Base-by-base conservation (phyloP, 2,797 vertebrate genomes). In the Schizothorax lantsangensis region DNA sequence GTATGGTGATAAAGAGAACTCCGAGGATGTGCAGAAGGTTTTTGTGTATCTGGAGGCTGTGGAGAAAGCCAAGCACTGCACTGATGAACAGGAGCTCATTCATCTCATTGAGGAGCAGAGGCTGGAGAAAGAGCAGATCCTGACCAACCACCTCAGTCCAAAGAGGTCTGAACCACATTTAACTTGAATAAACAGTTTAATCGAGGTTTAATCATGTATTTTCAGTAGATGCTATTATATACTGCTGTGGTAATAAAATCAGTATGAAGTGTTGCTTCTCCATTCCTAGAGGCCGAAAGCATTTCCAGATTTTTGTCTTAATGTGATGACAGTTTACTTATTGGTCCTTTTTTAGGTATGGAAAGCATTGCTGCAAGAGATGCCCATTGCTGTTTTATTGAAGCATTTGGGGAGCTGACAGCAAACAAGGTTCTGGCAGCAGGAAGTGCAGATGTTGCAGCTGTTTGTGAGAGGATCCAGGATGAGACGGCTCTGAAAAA, bases 111-210 rank as follows among this genome's bases (percentile, higher is more conserved):
- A 98, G 91, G 97, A 98, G 57, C 96, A 98, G 93, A 94, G 93
- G 84, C 92, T 99, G 85, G 97, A 95, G 88, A 94, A 94, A 90
- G 97, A 98, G 72, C 97, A 99, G 85, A 95, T 99, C 73, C 94
- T 97, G 68, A 97, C 97, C 49, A 95, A 96, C 86, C 97, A 98
- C 89, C 93, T 99, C 30, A 98, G 97, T 98, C 94, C 84, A 98
- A 96, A 94, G 96, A 97, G 95, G 98, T 98, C 52, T 91, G 57
- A 64, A 47, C 79, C 26, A 43, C 38, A 79, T 38, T 79, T 38
- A 0, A 79, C 36, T 78, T 33, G n/a, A 33, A 78, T 23, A 17
- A 40, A 40, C 19, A 6, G 10, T 77, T 77, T 2, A 47, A 30
- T 45, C 40, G 2, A 40, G 40, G n/a, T 7, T 23, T 73, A 43